Evolutionary conservation across 2,797 vertebrate genomes (phyloP).

Genomic region (Siniperca obscura): DNA sequence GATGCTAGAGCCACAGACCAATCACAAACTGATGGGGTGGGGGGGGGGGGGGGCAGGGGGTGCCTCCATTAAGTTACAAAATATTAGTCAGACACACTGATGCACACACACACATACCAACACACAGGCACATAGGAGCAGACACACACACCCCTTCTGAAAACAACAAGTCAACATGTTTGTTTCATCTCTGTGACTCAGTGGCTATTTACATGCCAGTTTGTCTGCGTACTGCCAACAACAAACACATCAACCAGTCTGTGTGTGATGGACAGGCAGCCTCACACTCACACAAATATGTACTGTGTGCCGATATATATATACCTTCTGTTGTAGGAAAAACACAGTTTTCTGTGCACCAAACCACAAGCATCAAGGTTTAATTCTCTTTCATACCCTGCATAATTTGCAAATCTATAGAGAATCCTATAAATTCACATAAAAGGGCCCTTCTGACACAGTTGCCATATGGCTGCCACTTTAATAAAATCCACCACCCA

Average conservation of each 20-base stretch:
- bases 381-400: background rate
- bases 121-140: background rate
- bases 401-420: background rate
- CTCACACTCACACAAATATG: constrained; percentile 37
- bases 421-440: background rate
- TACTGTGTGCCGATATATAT: background rate
- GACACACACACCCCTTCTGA: constrained; percentile 35
- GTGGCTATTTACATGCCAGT: constrained; percentile 51
- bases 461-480: background rate
- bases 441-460: background rate
- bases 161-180: constrained; percentile 82
- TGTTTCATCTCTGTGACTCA: constrained; percentile 64
- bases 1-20: constrained; percentile 70
- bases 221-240: constrained; percentile 25
- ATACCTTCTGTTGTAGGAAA: background rate
- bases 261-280: constrained; percentile 34
- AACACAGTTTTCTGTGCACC: background rate
- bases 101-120: constrained; percentile 16
- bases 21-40: constrained; percentile 68
- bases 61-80: constrained; percentile 73
- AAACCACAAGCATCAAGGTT: background rate
- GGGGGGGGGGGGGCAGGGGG: constrained; percentile 29
- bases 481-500: background rate
- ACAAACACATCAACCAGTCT: constrained; percentile 41
- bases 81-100: constrained; percentile 63